Evolutionary conservation across 2,888 invertebrate species (phyloP).

Genomic region (Gastracanthus pulcherrimus): DNA sequence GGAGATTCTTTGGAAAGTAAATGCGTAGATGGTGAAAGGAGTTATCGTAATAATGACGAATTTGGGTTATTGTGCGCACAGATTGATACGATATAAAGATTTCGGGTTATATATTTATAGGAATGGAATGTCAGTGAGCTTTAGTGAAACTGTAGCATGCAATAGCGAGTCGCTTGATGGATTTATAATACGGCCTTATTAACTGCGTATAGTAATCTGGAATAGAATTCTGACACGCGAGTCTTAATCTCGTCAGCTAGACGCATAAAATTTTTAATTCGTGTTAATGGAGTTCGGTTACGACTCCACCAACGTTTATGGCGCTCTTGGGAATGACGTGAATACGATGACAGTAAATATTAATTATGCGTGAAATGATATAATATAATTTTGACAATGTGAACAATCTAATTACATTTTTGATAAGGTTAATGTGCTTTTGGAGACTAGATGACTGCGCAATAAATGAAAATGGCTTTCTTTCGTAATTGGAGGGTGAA

Average conservation of each 20-base stretch:
- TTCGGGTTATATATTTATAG: background rate
- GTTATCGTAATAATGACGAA: background rate
- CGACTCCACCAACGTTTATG: background rate
- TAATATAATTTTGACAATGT: background rate
- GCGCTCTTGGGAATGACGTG: background rate
- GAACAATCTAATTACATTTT: background rate
- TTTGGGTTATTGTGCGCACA: background rate
- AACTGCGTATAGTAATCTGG: background rate
- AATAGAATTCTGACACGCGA: conserved; percentile 1
- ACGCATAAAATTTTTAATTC: conserved; percentile 24
- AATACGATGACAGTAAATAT: background rate
- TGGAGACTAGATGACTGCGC: background rate
- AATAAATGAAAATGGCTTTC: background rate
- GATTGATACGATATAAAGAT: background rate
- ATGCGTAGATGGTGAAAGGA: background rate
- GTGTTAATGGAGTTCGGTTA: conserved; percentile 9
- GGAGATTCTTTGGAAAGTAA: background rate
- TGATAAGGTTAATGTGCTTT: background rate
- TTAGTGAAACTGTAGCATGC: too few species aligned
- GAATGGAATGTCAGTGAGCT: background rate
- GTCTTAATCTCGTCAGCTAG: background rate
- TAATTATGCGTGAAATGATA: background rate
- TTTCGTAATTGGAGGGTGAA: background rate
- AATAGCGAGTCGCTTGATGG: background rate
- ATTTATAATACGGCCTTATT: conserved; percentile 1